A percentile compares a stretch with the other conserved stretches of the same genome.
phyloP scores from a whole-genome alignment of 2,888 invertebrate species.

The Limenitis camilla region DNA sequence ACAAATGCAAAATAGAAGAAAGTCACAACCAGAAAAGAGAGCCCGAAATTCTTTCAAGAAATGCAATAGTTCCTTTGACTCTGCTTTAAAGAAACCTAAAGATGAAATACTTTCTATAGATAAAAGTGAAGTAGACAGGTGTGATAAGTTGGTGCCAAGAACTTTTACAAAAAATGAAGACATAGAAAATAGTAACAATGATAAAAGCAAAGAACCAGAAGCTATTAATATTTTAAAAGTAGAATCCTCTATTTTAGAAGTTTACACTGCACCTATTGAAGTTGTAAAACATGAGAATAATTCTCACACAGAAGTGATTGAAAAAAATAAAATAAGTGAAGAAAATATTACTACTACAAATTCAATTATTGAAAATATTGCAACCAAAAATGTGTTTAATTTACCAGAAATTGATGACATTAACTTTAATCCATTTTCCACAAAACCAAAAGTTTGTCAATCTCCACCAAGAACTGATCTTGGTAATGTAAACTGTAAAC shows the following conservation, averaged over 20 bases:
- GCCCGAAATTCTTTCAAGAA: conserved; percentile 22
- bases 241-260: neutral
- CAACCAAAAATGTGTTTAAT: conserved; percentile 52
- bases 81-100: neutral
- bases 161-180: neutral
- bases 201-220: neutral
- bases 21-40: conserved; percentile 41
- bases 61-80: conserved; percentile 26
- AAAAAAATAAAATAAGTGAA: neutral
- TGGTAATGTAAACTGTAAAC: no score
- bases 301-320: neutral
- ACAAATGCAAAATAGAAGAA: conserved; percentile 36
- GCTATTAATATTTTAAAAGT: neutral
- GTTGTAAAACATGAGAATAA: neutral
- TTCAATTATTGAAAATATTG: neutral
- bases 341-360: neutral
- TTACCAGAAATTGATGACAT: conserved; percentile 57
- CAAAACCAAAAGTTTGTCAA: conserved; percentile 42
- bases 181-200: neutral
- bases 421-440: conserved; percentile 53
- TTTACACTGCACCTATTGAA: neutral
- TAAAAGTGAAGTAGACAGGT: neutral
- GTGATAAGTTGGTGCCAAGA: neutral
- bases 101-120: neutral
- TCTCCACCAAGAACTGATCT: conserved; percentile 14